These are phyloP conservation scores for Ichneumoninae sp. DNA, from an alignment of 2,888 invertebrate genomes.

Conservation along the genomic window DNA sequence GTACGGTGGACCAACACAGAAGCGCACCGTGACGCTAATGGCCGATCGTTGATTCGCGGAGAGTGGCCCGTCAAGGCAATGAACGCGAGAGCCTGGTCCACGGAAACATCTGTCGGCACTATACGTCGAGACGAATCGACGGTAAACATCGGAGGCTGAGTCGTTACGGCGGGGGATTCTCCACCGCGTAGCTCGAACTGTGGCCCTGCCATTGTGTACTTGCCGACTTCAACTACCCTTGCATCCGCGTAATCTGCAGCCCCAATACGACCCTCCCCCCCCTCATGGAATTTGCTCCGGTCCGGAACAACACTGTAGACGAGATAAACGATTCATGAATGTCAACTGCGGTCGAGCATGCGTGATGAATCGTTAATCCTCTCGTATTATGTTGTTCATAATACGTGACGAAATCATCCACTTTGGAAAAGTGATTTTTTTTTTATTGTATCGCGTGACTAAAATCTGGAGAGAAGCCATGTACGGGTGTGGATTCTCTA, in stretches of 20 bases:
- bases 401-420: not conserved
- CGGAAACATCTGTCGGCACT: slow-evolving; percentile 56
- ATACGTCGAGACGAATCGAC: slow-evolving; percentile 43
- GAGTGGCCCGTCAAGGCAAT: slow-evolving; percentile 42
- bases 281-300: not conserved
- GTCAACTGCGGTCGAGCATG: slow-evolving; percentile 12
- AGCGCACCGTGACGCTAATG: slow-evolving; percentile 36
- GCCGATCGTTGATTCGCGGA: slow-evolving; percentile 39
- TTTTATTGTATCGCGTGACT: not conserved
- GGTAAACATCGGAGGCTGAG: slow-evolving; percentile 46
- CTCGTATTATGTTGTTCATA: not conserved
- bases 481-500: not conserved
- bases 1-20: not conserved
- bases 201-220: slow-evolving; percentile 4
- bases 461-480: not conserved
- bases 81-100: slow-evolving; percentile 33
- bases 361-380: slow-evolving; percentile 30
- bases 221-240: slow-evolving; percentile 8
- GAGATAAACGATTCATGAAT: slow-evolving; percentile 33
- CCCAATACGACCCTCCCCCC: not conserved
- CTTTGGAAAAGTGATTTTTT: not conserved
- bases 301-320: not conserved
- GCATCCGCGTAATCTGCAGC: slow-evolving; percentile 20
- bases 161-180: slow-evolving; percentile 24
- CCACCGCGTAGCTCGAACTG: slow-evolving; percentile 25